Percentiles rank a stretch among this genome's conserved stretches.
Evolutionary conservation across 2,888 invertebrate genomes (phyloP).

Genomic region (Coleophora flavipennella): DNA sequence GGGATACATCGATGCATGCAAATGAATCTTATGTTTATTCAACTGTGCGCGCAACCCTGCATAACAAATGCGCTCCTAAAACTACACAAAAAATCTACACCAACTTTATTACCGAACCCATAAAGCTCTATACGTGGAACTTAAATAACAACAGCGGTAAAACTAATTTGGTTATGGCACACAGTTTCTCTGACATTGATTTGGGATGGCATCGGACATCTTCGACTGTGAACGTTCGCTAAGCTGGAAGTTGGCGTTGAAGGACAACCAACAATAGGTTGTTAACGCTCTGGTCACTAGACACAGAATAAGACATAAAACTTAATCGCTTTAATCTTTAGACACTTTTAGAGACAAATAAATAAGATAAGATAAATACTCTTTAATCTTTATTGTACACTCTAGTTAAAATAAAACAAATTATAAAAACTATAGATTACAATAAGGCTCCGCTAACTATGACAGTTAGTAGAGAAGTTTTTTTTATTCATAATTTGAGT

Average conservation of each 20-base stretch:
- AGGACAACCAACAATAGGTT: slow-evolving; percentile 8
- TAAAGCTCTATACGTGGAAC: slow-evolving; percentile 29
- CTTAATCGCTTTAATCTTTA: not conserved
- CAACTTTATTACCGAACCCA: slow-evolving; percentile 19
- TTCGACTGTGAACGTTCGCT: slow-evolving; percentile 19
- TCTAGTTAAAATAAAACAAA: too few species aligned
- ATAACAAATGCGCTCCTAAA: slow-evolving; percentile 40
- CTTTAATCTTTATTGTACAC: too few species aligned
- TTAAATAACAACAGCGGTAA: slow-evolving; percentile 27
- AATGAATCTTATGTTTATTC: slow-evolving; percentile 66
- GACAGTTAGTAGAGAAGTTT: too few species aligned
- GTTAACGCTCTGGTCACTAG: slow-evolving; percentile 1
- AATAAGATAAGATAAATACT: too few species aligned
- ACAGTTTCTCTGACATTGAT: slow-evolving; percentile 61
- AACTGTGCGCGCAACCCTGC: slow-evolving; percentile 58
- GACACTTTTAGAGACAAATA: not conserved
- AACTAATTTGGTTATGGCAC: slow-evolving; percentile 39
- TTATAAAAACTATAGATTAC: too few species aligned
- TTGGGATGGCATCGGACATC: slow-evolving; percentile 44
- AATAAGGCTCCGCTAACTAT: too few species aligned
- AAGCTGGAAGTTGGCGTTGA: not conserved
- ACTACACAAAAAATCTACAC: slow-evolving; percentile 17
- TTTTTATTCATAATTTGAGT: too few species aligned
- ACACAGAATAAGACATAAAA: slow-evolving; percentile 2
- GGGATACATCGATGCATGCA: slow-evolving; percentile 67